Base-by-base conservation (phyloP, 2,888 invertebrate genomes). In the Pyrocoelia pectoralis region DNA sequence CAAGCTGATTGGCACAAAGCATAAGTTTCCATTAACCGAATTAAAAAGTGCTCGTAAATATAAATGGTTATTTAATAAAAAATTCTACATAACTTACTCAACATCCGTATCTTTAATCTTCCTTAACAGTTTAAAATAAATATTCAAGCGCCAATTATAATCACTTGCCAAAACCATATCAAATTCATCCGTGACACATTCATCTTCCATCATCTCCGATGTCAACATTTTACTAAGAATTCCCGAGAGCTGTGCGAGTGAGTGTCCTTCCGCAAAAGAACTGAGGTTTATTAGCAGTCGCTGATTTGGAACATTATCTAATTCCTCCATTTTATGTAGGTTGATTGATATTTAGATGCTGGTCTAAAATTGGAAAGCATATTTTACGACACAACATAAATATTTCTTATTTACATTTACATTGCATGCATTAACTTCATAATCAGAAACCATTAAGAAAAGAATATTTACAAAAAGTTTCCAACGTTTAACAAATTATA, bases 111-210 rank as follows among this genome's bases (percentile, higher is more conserved):
- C 83, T 51, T 89, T 85, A 77, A 91, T 91, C 76, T 87, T 81
- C 46, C 86, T 87, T 12, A 91, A 88, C 66, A 91, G 81, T 62
- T 83, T 82, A 75, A 88, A 89, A 75, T 91, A 91, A 75, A 89
- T 87, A 68, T 86, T 86, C 40, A 87, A 83, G 61, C 89, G 82
- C 87, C 89, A 91, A 29, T 86, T 86, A 69, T 84, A 86, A 73
- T 91, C 89, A 72, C 91, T 91, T 8, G 91, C 90, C 38, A 91
- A 81, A 33, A 88, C 83, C 61, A 90, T 82, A 41, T 84, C 83
- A 66, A 74, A 71, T 18, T 71, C 68, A 15, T 74, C 77, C 9
- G 74, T 74, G 3, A 53, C 38, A n/a, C 70, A 69, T 49, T 68
- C 67, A 10, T 71, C 69, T 0, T 58, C 67, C 13, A 43, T 12